A percentile compares a stretch with the other conserved stretches of the same genome.
These are phyloP conservation scores for Raja brachyura DNA, from an alignment of 2,113 vertebrate species.

Conservation along the genomic window DNA sequence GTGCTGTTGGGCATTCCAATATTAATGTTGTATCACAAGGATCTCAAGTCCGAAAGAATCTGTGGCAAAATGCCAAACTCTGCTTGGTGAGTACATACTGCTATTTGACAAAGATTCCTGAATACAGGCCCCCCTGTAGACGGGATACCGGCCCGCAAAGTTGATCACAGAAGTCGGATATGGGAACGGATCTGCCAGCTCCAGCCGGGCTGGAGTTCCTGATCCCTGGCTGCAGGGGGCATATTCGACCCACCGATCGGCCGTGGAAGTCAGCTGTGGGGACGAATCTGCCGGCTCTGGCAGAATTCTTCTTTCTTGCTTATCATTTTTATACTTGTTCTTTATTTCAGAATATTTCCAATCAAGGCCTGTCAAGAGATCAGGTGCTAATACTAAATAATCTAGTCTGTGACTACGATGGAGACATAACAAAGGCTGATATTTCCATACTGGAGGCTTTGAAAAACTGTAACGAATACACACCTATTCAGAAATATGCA, in stretches of 20 bases:
- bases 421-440: background rate
- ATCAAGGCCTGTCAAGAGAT: background rate
- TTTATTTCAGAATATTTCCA: background rate
- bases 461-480: background rate
- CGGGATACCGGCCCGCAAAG: too few relatives aligned
- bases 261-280: too few relatives aligned
- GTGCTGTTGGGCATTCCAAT: constrained; percentile 5
- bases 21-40: background rate
- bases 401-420: constrained; percentile 21
- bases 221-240: too few relatives aligned
- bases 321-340: background rate
- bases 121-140: too few relatives aligned
- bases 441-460: constrained; percentile 18
- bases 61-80: background rate
- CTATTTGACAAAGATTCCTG: background rate
- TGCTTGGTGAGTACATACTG: constrained; percentile 9
- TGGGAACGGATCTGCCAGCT: too few relatives aligned
- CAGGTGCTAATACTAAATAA: constrained; percentile 14
- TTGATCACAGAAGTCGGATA: too few relatives aligned
- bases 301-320: background rate
- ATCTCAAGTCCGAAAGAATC: background rate
- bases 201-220: too few relatives aligned
- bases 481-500: background rate
- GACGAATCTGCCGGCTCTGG: too few relatives aligned
- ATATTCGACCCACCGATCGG: too few relatives aligned